Percentiles rank a stretch among this genome's conserved stretches.
Conservation (phyloP, 64 coral and sea anemone genomes). For the Astreopora myriophthalma region DNA sequence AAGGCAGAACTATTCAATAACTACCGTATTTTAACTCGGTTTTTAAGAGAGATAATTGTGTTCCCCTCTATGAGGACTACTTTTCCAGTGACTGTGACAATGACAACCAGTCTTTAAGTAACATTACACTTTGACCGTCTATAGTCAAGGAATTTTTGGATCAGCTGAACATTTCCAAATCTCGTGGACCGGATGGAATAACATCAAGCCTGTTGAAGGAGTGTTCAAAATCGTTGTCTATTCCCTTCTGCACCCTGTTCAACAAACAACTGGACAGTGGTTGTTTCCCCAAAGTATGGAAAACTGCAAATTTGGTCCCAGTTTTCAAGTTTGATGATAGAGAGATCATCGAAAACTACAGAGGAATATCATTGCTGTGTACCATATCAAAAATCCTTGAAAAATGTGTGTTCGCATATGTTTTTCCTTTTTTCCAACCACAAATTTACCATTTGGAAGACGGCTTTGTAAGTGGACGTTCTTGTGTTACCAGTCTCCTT, state of each 20-base stretch:
- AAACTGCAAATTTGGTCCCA: slow-evolving; percentile 39
- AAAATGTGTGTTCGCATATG: slow-evolving; percentile 2
- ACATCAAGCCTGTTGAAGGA: slow-evolving; percentile 59
- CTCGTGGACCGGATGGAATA: slow-evolving; percentile 32
- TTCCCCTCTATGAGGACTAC: slow-evolving; percentile 24
- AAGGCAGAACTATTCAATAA: neutral
- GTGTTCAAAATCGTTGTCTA: slow-evolving; percentile 39
- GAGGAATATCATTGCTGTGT: slow-evolving; percentile 25
- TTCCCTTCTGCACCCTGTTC: slow-evolving; percentile 36
- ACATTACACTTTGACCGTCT: slow-evolving; percentile 38
- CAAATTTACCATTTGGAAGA: slow-evolving; percentile 14
- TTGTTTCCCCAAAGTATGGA: slow-evolving; percentile 35
- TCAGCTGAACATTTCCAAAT: slow-evolving; percentile 15
- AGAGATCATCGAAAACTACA: slow-evolving; percentile 33
- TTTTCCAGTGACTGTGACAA: slow-evolving; percentile 49
- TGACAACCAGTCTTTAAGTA: slow-evolving; percentile 33
- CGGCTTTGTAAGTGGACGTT: slow-evolving; percentile 12
- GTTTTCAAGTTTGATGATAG: slow-evolving; percentile 52
- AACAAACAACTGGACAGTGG: slow-evolving; percentile 34
- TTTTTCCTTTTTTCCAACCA: slow-evolving; percentile 35
- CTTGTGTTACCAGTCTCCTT: slow-evolving; percentile 42
- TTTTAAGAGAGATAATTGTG: slow-evolving; percentile 31
- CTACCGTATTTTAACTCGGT: slow-evolving; percentile 45
- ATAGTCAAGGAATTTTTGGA: slow-evolving; percentile 38
- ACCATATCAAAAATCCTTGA: neutral